Evolutionary conservation across 2,797 vertebrate species (phyloP).

Genomic region (Ficedula albicollis): DNA sequence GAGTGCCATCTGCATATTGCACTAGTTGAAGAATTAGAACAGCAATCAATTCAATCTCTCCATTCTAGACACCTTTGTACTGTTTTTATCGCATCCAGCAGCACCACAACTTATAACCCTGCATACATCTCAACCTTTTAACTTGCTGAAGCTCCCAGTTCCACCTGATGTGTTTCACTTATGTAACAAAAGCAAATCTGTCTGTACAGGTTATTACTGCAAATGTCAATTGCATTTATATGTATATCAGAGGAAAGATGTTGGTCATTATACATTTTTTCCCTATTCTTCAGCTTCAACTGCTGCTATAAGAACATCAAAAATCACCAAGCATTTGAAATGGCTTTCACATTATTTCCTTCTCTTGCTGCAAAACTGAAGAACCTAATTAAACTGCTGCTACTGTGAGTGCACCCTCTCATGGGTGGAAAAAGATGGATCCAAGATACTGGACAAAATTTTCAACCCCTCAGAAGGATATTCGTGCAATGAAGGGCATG

Average conservation of each 20-base stretch:
- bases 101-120: neutral
- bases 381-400: neutral
- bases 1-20: neutral
- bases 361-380: conserved; percentile 14
- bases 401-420: conserved; percentile 41
- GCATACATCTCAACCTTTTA: neutral
- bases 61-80: neutral
- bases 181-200: neutral
- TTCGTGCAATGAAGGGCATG: neutral
- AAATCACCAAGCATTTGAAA: conserved; percentile 49
- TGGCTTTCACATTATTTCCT: conserved; percentile 66
- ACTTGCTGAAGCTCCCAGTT: neutral
- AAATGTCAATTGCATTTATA: neutral
- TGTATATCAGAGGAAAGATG: neutral
- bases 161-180: neutral
- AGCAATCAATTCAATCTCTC: neutral
- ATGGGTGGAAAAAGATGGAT: conserved; percentile 43
- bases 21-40: neutral
- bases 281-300: neutral
- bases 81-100: neutral
- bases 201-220: neutral
- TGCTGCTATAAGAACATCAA: neutral
- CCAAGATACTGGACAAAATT: conserved; percentile 53
- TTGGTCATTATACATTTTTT: neutral
- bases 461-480: neutral